Conservation (phyloP, 2,797 vertebrate genomes). For the Melanotaenia boesemani region DNA sequence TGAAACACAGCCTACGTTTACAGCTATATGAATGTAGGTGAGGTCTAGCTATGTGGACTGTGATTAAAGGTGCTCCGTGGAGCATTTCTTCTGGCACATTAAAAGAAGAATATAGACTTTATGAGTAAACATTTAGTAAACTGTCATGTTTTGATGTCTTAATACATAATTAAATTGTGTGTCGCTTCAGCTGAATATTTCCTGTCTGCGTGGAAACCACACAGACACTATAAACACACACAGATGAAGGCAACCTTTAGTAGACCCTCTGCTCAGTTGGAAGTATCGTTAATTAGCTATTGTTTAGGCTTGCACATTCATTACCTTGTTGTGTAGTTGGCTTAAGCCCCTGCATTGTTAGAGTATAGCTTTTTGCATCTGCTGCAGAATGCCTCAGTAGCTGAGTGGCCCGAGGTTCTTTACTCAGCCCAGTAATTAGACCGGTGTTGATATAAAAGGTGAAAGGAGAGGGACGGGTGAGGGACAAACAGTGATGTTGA, state of each 20-base stretch:
- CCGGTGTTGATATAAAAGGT: background rate
- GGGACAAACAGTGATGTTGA: background rate
- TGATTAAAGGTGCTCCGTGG: background rate
- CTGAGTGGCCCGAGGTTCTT: background rate
- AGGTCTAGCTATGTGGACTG: too few species aligned
- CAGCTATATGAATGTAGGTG: too few species aligned
- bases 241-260: too few species aligned
- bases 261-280: too few species aligned
- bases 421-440: background rate
- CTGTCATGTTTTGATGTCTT: too few species aligned
- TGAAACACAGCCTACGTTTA: too few species aligned
- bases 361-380: background rate
- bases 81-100: background rate
- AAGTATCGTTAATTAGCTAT: too few species aligned
- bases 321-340: background rate
- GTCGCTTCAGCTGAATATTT: background rate
- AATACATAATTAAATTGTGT: background rate
- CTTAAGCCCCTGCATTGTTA: background rate
- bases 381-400: background rate
- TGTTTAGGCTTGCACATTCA: too few species aligned
- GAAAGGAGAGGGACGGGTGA: background rate
- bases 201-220: background rate
- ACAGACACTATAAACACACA: too few species aligned
- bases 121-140: too few species aligned
- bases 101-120: background rate